A percentile compares a stretch with the other conserved stretches of the same genome.
Evolutionary conservation across 1,140 invertebrate species (phyloP).

Genomic region (Gonioctena quinquepunctata): DNA sequence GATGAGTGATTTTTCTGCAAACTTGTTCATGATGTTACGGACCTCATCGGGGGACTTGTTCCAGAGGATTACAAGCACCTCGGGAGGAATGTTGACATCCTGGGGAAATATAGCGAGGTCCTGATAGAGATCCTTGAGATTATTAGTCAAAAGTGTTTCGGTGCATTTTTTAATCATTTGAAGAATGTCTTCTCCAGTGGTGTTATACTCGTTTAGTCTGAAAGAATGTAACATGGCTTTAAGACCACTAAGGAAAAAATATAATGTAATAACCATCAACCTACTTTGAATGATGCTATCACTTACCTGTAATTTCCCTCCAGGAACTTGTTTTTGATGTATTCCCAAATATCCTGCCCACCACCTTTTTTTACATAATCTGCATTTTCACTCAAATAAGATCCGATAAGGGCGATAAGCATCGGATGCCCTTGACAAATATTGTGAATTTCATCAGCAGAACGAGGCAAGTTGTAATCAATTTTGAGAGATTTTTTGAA

Average conservation of each 20-base stretch:
- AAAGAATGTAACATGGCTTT: no score
- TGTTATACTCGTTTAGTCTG: conserved; percentile 12
- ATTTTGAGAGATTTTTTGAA: conserved; percentile 30
- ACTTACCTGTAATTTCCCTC: conserved; percentile 16
- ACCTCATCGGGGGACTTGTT: conserved; percentile 37
- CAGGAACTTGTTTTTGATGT: conserved; percentile 15
- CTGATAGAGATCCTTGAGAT: conserved; percentile 39
- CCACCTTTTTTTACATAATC: conserved; percentile 12
- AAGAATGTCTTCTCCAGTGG: background rate
- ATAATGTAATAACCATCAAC: no score
- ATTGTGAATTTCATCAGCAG: conserved; percentile 27
- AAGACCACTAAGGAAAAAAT: no score
- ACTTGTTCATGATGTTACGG: conserved; percentile 51
- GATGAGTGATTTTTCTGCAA: conserved; percentile 54
- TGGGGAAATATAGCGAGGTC: conserved; percentile 54
- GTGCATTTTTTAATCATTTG: conserved; percentile 17
- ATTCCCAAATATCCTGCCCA: conserved; percentile 22
- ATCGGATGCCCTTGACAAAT: conserved; percentile 32
- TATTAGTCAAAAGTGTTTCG: conserved; percentile 34
- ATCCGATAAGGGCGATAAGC: conserved; percentile 30
- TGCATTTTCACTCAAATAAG: conserved; percentile 25
- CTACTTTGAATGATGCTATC: no score
- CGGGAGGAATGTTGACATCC: conserved; percentile 52
- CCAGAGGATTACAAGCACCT: conserved; percentile 53
- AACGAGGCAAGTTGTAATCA: conserved; percentile 16